Evolutionary conservation across 2,797 vertebrate genomes (phyloP).

Genomic region (Rhyacichthys aspro): DNA sequence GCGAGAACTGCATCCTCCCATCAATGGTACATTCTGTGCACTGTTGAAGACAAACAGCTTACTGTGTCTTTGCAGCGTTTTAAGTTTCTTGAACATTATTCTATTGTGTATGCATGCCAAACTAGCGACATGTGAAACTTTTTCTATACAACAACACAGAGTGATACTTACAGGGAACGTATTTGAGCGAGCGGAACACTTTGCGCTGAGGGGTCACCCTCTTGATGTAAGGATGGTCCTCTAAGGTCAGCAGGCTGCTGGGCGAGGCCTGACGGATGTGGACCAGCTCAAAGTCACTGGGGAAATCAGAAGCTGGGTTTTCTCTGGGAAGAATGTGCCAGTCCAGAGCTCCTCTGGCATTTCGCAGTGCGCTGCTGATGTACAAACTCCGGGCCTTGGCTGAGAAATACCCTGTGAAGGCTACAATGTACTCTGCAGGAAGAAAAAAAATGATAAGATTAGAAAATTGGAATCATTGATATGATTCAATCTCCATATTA

Average conservation of each 20-base stretch:
- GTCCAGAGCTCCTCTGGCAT: constrained; percentile 64
- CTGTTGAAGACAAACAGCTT: constrained; percentile 14
- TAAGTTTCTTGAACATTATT: constrained; percentile 10
- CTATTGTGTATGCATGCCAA: not conserved
- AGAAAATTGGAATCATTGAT: not conserved
- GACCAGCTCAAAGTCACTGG: constrained; percentile 97
- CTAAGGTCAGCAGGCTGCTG: constrained; percentile 85
- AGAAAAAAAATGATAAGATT: constrained; percentile 8
- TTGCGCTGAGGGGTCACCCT: constrained; percentile 94
- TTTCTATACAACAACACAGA: not conserved
- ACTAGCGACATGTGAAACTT: not conserved
- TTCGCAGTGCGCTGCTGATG: constrained; percentile 91
- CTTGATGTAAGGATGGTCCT: constrained; percentile 96
- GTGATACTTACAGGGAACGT: constrained; percentile 84
- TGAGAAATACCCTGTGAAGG: constrained; percentile 96
- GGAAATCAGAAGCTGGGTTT: constrained; percentile 96
- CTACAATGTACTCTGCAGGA: constrained; percentile 92
- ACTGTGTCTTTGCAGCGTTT: constrained; percentile 23
- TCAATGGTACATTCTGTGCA: too few relatives aligned
- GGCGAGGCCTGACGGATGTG: constrained; percentile 88
- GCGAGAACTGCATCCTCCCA: too few relatives aligned
- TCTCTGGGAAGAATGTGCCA: constrained; percentile 94
- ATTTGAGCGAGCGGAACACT: constrained; percentile 94
- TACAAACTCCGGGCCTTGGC: constrained; percentile 94
- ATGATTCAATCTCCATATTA: too few relatives aligned